These are phyloP conservation scores for Panulirus ornatus DNA, from an alignment of 1,140 invertebrate genomes.

Conservation along the genomic window DNA sequence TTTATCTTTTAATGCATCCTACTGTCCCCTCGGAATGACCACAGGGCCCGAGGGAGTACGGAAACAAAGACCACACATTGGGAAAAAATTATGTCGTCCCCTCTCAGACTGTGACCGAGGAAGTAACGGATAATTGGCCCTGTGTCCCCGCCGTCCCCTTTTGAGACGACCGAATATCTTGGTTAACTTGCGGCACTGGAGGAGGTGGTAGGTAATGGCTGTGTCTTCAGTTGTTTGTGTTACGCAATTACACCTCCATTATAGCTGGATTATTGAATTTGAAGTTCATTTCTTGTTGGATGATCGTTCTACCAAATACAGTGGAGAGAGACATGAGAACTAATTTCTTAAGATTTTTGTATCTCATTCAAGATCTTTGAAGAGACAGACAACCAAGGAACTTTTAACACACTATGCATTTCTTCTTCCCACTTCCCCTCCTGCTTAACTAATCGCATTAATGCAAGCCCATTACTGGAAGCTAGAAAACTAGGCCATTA, in stretches of 20 bases:
- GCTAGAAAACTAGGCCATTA: no score
- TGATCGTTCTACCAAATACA: no score
- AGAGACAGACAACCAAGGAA: no score
- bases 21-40: constrained; percentile 63
- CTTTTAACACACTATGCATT: no score
- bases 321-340: no score
- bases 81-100: constrained; percentile 61
- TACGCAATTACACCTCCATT: background rate
- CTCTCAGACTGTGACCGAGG: constrained; percentile 38
- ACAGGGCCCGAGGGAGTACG: constrained; percentile 32
- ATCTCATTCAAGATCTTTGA: no score
- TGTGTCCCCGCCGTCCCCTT: background rate
- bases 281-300: no score
- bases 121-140: constrained; percentile 66
- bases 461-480: no score
- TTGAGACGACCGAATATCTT: background rate
- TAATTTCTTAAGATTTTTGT: no score
- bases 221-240: background rate
- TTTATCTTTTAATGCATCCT: constrained; percentile 62
- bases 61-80: constrained; percentile 66
- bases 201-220: background rate
- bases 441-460: no score
- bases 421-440: no score
- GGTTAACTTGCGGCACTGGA: background rate
- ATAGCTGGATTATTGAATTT: background rate